Percentiles rank a stretch among this genome's conserved stretches.
phyloP scores from a whole-genome alignment of 2,797 vertebrate species.

The Lates japonicus region DNA sequence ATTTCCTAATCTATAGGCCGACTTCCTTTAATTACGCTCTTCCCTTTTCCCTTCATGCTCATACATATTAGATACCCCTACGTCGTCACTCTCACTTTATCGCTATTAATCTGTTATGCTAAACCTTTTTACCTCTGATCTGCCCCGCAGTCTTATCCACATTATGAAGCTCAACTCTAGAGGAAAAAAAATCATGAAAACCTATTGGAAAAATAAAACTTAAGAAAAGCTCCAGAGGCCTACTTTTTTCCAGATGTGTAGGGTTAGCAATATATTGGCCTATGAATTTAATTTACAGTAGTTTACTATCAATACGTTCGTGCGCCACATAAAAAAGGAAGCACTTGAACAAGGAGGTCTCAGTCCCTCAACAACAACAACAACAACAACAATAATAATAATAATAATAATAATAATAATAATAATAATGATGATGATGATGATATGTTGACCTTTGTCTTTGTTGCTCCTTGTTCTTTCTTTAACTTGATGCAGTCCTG shows the following conservation, averaged over 20 bases:
- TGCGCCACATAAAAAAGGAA: neutral
- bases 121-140: slow-evolving; percentile 34
- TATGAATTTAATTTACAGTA: neutral
- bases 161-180: neutral
- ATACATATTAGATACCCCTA: slow-evolving; percentile 73
- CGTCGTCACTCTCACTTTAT: slow-evolving; percentile 68
- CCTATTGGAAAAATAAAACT: neutral
- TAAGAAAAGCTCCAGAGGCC: no score
- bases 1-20: slow-evolving; percentile 85
- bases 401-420: slow-evolving; percentile 21
- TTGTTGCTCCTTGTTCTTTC: slow-evolving; percentile 36
- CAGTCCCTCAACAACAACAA: no score
- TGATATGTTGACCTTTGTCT: neutral
- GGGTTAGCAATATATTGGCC: no score
- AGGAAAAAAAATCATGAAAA: neutral
- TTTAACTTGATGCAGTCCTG: slow-evolving; percentile 39
- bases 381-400: neutral
- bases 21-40: slow-evolving; percentile 79
- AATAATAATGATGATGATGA: slow-evolving; percentile 13
- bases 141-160: slow-evolving; percentile 20
- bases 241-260: neutral
- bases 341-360: no score
- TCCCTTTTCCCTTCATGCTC: slow-evolving; percentile 52
- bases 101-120: slow-evolving; percentile 52
- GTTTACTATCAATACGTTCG: no score